Percentiles rank a stretch among this genome's conserved stretches.
Conservation (phyloP, 2,888 invertebrate genomes). For the Amphipoea lucens region DNA sequence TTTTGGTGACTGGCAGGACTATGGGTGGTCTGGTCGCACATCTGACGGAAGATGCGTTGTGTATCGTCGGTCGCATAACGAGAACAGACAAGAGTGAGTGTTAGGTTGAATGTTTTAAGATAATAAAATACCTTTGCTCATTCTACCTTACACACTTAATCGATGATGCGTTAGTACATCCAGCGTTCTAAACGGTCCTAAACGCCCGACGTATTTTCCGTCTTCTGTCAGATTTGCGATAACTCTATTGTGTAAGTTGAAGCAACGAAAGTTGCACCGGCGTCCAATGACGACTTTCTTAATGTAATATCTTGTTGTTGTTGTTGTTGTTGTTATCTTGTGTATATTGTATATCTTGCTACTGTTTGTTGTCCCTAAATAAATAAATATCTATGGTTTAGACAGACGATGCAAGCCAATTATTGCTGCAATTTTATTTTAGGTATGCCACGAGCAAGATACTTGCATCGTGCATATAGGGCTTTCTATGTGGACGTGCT, state of each 20-base stretch:
- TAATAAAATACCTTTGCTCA: background rate
- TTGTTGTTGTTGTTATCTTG: too few species aligned
- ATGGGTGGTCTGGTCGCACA: too few species aligned
- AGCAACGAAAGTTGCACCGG: background rate
- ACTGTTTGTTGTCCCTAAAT: too few species aligned
- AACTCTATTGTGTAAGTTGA: background rate
- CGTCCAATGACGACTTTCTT: background rate
- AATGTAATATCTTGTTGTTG: too few species aligned
- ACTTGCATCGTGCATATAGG: background rate
- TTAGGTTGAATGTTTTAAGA: background rate
- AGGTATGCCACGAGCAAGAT: background rate
- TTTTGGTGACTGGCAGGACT: background rate
- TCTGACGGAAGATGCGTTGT: background rate
- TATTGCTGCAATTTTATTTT: background rate
- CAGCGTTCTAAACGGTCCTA: background rate
- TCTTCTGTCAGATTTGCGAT: too few species aligned
- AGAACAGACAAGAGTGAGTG: background rate
- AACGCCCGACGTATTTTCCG: background rate
- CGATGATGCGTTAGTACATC: background rate
- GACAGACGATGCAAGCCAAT: background rate
- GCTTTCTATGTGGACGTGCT: background rate
- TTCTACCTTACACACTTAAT: background rate
- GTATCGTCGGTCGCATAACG: background rate
- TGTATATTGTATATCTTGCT: too few species aligned
- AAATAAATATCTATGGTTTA: background rate